Evolutionary conservation across 1,140 invertebrate species (phyloP), one percentile per base, ranked within the genome.

Genomic region (Chymomyza costata): DNA sequence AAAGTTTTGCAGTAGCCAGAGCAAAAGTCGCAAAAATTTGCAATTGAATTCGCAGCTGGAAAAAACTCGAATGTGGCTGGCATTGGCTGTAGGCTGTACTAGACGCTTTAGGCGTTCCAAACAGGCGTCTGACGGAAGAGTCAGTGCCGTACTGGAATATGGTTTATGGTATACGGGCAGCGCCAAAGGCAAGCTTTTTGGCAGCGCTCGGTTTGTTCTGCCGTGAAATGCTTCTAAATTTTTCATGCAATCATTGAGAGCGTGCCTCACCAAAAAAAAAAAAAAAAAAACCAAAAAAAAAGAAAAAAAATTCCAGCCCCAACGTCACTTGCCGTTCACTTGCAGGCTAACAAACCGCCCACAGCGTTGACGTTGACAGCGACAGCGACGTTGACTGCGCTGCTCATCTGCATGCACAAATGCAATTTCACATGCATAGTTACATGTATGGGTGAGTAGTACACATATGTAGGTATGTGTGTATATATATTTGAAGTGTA

Each of bases 351-450:
- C 32, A n/a, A 34, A 34, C 6, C 8, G 32, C 32, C 32, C 8
- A 34, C 32, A 34, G 32, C 6, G 8, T 34, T 8, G 21, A 25
- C 21, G 32, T 34, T 13, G n/a, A 10, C 32, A 3, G 11, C 32
- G 8, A 8, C 11, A 10, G 32, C 32, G 32, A 14, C 32, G 32
- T 25, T 25, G 3, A 13, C 32, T 52, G 58, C 18, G 8, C 31
- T 34, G 57, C 50, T 64, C 55, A 69, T 60, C 59, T 59, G 61
- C 65, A 71, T 61, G 34, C 55, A 56, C 55, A 71, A 71, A 71
- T 71, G 58, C 59, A 73, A 73, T 69, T 69, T 64, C 41, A 44
- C 65, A 68, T 68, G 49, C 54, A 53, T 41, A 41, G 10, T 48
- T 38, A 38, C 53, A 65, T 40, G 18, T 39, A 6, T 43, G 32